Conservation (phyloP, 2,888 invertebrate genomes). For the Helicoverpa assulta region DNA sequence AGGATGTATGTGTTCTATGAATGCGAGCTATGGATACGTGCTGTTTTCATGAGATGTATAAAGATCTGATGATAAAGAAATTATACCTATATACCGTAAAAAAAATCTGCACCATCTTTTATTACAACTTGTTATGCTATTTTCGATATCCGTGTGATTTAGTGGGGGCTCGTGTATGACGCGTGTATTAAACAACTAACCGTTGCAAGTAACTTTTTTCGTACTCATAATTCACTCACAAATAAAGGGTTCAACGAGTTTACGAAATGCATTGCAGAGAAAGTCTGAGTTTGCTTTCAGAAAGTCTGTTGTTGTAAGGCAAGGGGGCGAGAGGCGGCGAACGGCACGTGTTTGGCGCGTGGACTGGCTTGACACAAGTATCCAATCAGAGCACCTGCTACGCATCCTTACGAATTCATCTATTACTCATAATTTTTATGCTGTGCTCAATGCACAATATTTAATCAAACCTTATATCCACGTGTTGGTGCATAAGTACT, state of each 20-base stretch:
- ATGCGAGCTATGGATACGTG: no score
- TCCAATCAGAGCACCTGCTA: slow-evolving; percentile 36
- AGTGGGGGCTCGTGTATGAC: slow-evolving; percentile 41
- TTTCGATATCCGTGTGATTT: slow-evolving; percentile 8
- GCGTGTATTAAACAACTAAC: slow-evolving; percentile 46
- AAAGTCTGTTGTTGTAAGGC: slow-evolving; percentile 56
- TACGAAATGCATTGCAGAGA: slow-evolving; percentile 57
- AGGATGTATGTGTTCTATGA: no score
- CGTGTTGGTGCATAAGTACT: no score
- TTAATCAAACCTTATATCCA: no score
- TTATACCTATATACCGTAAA: no score
- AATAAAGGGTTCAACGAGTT: slow-evolving; percentile 64
- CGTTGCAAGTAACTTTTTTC: slow-evolving; percentile 33
- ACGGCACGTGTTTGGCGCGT: slow-evolving; percentile 63
- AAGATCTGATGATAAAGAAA: no score
- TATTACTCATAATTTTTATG: not conserved
- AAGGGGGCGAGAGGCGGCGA: slow-evolving; percentile 52
- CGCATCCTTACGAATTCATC: not conserved
- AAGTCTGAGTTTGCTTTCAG: slow-evolving; percentile 62
- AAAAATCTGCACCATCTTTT: slow-evolving; percentile 1
- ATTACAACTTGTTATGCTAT: not conserved
- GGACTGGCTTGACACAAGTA: slow-evolving; percentile 39
- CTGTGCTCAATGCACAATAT: no score
- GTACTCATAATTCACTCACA: slow-evolving; percentile 62
- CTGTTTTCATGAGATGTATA: no score